These are phyloP conservation scores for Spongilla lacustris DNA, from an alignment of 37 sponge, comb jelly and placozoan species.

Conservation along the genomic window DNA sequence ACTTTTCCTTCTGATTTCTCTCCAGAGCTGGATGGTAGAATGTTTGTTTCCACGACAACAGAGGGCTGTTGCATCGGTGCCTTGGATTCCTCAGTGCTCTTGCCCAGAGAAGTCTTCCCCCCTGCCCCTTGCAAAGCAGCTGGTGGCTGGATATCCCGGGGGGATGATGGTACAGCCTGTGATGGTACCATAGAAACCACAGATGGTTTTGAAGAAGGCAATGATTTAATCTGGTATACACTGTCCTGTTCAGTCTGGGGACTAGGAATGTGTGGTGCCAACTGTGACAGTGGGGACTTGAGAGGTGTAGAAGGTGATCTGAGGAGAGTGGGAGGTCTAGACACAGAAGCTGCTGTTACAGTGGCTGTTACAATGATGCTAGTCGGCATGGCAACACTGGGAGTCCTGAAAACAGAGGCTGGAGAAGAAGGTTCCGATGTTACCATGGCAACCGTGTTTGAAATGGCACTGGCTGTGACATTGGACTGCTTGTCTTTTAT, in stretches of 20 bases:
- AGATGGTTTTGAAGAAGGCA: not conserved
- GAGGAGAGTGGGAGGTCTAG: not conserved
- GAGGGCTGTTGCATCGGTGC: not conserved
- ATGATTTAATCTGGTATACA: not conserved
- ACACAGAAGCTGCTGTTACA: not conserved
- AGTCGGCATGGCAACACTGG: not conserved
- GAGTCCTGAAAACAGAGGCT: not conserved
- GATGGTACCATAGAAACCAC: not conserved
- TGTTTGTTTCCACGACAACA: not conserved
- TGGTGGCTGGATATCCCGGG: not conserved
- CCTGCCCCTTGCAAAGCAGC: not conserved
- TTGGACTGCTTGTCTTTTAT: not conserved
- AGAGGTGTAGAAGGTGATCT: not conserved
- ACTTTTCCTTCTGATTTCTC: not conserved
- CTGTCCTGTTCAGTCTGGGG: not conserved
- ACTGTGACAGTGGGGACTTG: not conserved
- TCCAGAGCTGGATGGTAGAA: not conserved
- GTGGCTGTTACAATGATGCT: not conserved
- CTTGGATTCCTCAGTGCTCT: not conserved
- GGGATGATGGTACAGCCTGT: not conserved
- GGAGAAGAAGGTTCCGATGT: too few relatives aligned
- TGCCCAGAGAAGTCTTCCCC: not conserved
- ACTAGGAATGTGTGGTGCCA: not conserved
- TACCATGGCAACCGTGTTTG: too few relatives aligned
- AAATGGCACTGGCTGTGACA: not conserved